Conservation (phyloP, 2,888 invertebrate species). For the Sclerodermus sp. region DNA sequence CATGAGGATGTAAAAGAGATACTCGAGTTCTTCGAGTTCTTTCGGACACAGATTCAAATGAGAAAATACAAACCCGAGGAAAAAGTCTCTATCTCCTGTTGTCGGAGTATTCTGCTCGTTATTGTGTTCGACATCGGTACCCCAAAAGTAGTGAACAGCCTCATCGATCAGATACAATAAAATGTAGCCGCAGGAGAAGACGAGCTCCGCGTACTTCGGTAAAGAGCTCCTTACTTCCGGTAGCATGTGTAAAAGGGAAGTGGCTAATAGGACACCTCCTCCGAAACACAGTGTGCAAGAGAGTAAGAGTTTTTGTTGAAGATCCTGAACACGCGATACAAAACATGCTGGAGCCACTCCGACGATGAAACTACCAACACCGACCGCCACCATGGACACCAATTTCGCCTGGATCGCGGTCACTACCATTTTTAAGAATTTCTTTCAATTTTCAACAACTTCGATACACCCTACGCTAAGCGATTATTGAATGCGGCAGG, state of each 20-base stretch:
- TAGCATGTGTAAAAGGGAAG: constrained; percentile 76
- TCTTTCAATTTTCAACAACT: too few relatives aligned
- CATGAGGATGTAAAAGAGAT: too few relatives aligned
- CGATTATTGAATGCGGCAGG: neutral
- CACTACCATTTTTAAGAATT: constrained; percentile 6
- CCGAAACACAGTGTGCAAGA: constrained; percentile 78
- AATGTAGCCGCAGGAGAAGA: constrained; percentile 72
- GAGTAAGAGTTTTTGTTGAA: constrained; percentile 61
- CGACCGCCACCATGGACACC: constrained; percentile 68
- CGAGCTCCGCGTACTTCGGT: constrained; percentile 65
- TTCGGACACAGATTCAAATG: too few relatives aligned
- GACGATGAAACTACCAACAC: constrained; percentile 69
- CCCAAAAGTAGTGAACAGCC: constrained; percentile 69
- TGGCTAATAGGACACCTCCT: constrained; percentile 77
- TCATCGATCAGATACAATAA: constrained; percentile 74
- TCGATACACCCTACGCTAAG: too few relatives aligned
- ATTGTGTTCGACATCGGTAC: constrained; percentile 38
- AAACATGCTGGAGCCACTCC: constrained; percentile 73
- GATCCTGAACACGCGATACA: constrained; percentile 60
- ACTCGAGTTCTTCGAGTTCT: too few relatives aligned
- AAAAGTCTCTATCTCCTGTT: too few relatives aligned
- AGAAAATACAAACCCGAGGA: too few relatives aligned
- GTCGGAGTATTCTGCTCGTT: too few relatives aligned
- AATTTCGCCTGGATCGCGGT: constrained; percentile 63
- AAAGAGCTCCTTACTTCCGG: constrained; percentile 73